Base-by-base conservation (phyloP, 2,113 vertebrate species). In the Columbina picui region DNA sequence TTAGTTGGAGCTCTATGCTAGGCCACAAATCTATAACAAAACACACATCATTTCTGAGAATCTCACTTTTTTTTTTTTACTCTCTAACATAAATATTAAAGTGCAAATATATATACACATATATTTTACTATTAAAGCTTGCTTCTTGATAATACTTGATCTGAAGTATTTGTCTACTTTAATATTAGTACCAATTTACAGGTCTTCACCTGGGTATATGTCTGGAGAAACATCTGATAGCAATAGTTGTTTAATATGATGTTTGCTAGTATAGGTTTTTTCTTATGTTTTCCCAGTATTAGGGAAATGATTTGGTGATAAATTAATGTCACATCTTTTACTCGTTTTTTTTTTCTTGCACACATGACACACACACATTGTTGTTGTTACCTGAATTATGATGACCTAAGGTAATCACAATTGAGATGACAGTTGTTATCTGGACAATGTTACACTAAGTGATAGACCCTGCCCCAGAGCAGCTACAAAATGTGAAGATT, bases 401-500 rank as follows among this genome's bases (percentile, higher is more conserved):
- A n/a, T 30, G 19, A 9, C 16, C 34, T 68, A 23, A 82, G 25
- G 41, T 57, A 8, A 11, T 34, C 13, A 5, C 1, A 52, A 10
- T 49, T 36, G 27, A 80, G 21, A 65, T 19, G 7, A 43, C 26
- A 88, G 9, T 3, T 70, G 32, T 36, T 74, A 57, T 32, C 17
- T 50, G 1, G 9, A 25, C 6, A 1, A 0, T 36, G 10, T 18
- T 55, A 30, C 5, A 47, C 3, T 52, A 57, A 22, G 19, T 60
- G 5, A 64, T 50, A 63, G 9, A 64, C 12, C 2, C 4, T 26
- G 1, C 7, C 39, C 5, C 6, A 53, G 22, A 57, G 56, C 80
- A 55, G 6, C 70, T 67, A 6, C 5, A 63, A 89, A 73, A 74
- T 25, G n/a, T 10, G 18, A 74, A 74, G 14, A 76, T 2, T 1